Conservation (phyloP, 2,113 vertebrate species). For the Pycnonotus jocosus region DNA sequence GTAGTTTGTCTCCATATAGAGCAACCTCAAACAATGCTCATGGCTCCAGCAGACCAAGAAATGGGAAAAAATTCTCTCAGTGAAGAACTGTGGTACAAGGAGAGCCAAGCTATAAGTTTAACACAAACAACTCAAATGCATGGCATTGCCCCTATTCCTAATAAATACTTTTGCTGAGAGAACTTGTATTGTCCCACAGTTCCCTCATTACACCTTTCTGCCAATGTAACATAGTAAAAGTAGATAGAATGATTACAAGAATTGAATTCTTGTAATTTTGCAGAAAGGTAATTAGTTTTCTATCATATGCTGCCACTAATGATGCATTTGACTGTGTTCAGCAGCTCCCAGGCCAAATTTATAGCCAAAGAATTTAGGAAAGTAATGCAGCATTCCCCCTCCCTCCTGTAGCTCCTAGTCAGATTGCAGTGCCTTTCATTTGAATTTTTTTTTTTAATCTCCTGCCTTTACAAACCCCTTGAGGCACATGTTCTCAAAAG, state of each 20-base stretch:
- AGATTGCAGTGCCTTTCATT: not conserved
- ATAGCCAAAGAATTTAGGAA: not conserved
- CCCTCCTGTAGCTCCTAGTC: accelerated
- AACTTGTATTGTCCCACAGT: not conserved
- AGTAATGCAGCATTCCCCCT: not conserved
- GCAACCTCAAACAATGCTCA: not conserved
- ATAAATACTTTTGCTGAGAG: not conserved
- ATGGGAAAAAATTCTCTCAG: not conserved
- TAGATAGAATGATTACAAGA: not conserved
- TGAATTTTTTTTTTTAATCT: not conserved
- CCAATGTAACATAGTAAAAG: not conserved
- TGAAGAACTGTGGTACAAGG: not conserved
- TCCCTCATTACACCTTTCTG: not conserved
- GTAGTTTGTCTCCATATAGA: not conserved
- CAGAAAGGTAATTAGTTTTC: not conserved
- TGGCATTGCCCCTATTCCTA: not conserved
- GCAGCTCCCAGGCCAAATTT: not conserved
- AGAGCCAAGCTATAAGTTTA: not conserved
- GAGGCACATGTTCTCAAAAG: constrained; percentile 23
- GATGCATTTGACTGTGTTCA: not conserved
- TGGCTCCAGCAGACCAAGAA: not conserved
- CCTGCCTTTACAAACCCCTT: not conserved
- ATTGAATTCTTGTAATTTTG: not conserved
- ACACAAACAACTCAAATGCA: not conserved
- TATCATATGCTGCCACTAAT: not conserved